These are phyloP conservation scores for Anthonomus grandis DNA, from an alignment of 1,140 invertebrate genomes.

Conservation along the genomic window DNA sequence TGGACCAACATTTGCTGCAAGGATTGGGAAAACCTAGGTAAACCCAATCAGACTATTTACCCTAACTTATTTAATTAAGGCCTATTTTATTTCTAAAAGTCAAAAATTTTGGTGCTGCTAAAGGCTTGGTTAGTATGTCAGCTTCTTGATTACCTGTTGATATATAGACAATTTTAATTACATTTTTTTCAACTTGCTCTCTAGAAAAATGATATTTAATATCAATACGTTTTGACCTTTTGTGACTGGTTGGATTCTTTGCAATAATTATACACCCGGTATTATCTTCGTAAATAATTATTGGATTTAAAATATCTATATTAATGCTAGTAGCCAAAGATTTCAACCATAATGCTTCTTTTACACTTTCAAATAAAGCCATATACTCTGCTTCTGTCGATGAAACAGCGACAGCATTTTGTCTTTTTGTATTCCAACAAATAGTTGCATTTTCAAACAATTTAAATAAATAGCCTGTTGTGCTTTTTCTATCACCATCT, in stretches of 20 bases:
- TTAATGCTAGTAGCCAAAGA: conserved; percentile 1
- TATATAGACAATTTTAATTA: conserved; percentile 32
- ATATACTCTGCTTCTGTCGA: conserved; percentile 44
- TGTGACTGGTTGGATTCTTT: conserved; percentile 25
- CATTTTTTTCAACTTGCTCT: conserved; percentile 28
- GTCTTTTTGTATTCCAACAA: conserved; percentile 40
- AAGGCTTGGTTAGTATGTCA: conserved; percentile 36
- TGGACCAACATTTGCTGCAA: no score
- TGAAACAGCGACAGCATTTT: conserved; percentile 41
- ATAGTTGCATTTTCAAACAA: conserved; percentile 32
- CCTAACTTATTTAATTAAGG: no score
- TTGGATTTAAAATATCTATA: no score
- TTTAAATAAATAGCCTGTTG: conserved; percentile 30
- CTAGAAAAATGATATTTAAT: conserved; percentile 33
- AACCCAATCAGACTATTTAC: no score
- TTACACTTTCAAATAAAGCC: conserved; percentile 38
- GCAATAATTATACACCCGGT: conserved; percentile 30
- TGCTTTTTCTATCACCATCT: conserved; percentile 26
- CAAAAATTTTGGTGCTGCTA: no score
- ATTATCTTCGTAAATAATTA: conserved; percentile 28
- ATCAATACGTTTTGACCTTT: conserved; percentile 35
- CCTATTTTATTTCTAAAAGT: no score
- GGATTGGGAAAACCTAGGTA: no score
- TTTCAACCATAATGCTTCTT: conserved; percentile 37
- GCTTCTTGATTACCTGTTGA: conserved; percentile 34